These are phyloP conservation scores for Tetraneura akinire DNA, from an alignment of 1,140 invertebrate species.

Conservation along the genomic window DNA sequence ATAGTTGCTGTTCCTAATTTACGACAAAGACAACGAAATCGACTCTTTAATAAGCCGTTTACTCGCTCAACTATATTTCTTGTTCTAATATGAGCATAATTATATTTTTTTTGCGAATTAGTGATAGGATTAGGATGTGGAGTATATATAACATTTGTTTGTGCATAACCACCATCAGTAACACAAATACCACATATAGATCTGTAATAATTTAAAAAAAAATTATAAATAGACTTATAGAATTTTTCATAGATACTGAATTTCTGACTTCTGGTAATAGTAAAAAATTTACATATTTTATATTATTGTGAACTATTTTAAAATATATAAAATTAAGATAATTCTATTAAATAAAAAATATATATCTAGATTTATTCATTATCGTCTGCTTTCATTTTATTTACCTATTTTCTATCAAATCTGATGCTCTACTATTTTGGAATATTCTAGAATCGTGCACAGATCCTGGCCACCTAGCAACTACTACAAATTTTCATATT, in stretches of 20 bases:
- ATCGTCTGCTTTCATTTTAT: neutral
- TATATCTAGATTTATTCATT: no score
- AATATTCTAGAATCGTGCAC: constrained; percentile 57
- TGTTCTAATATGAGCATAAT: neutral
- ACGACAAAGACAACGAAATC: neutral
- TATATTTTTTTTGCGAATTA: neutral
- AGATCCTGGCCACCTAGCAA: constrained; percentile 59
- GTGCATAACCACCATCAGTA: constrained; percentile 16
- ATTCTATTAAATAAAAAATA: no score
- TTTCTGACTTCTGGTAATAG: neutral
- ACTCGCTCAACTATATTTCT: neutral
- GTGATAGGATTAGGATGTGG: neutral
- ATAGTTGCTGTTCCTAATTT: neutral
- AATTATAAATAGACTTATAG: neutral
- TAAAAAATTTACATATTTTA: neutral
- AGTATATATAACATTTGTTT: neutral
- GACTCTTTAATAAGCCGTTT: neutral
- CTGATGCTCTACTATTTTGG: constrained; percentile 52
- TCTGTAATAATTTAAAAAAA: neutral
- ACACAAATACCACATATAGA: neutral
- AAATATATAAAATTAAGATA: no score
- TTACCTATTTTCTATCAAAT: constrained; percentile 4
- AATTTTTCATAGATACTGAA: neutral
- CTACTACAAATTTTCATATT: constrained; percentile 58
- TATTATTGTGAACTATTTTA: no score